Evolutionary conservation across 2,888 invertebrate species (phyloP).

Genomic region (Epinotia ramella): DNA sequence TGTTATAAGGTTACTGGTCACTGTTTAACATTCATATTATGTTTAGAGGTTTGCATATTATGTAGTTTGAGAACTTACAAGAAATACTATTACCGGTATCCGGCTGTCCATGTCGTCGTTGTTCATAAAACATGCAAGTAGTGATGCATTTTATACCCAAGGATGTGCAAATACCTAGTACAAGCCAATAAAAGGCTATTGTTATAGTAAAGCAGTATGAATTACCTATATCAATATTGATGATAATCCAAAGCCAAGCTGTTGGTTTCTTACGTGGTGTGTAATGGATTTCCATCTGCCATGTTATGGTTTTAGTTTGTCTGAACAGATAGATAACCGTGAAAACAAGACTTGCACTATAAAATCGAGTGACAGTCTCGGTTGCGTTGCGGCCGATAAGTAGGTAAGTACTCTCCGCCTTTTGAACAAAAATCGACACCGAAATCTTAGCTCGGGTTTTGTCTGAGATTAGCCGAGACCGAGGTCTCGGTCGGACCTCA

Average conservation of each 20-base stretch:
- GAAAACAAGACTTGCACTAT: no score
- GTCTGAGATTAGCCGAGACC: no score
- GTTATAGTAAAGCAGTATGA: constrained; percentile 3
- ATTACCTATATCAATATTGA: constrained; percentile 32
- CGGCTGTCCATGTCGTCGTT: constrained; percentile 42
- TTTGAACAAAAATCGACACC: no score
- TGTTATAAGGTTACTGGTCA: no score
- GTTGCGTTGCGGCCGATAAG: no score
- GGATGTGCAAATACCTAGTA: constrained; percentile 11
- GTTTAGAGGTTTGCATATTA: background rate
- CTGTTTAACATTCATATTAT: no score
- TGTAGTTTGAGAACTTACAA: constrained; percentile 57
- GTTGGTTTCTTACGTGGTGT: background rate
- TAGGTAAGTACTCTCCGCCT: no score
- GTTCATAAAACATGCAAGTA: constrained; percentile 2
- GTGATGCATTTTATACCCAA: constrained; percentile 27
- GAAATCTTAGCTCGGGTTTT: no score
- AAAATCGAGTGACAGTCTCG: no score
- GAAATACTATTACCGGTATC: constrained; percentile 51
- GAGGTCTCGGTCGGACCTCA: no score
- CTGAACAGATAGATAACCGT: no score
- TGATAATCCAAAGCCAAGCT: constrained; percentile 15
- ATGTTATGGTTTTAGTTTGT: background rate
- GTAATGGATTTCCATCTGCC: background rate
- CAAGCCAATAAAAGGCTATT: constrained; percentile 27